Evolutionary conservation across 2,888 invertebrate species (phyloP).

Genomic region (Adineta ricciae): DNA sequence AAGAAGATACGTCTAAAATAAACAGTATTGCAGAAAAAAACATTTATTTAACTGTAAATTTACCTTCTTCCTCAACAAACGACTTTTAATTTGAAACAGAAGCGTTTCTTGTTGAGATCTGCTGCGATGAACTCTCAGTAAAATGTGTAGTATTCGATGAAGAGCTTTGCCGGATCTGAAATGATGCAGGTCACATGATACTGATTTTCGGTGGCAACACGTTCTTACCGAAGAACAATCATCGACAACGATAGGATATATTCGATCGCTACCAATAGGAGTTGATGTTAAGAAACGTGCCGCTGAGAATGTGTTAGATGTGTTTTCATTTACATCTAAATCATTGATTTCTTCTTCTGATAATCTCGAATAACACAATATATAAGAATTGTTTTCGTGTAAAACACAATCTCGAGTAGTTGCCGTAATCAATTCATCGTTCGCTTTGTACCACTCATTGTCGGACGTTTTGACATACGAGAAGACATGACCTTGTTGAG

Average conservation of each 20-base stretch:
- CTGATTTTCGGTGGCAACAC: not conserved
- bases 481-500: not conserved
- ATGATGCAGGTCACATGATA: not conserved
- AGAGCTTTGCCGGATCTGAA: not conserved
- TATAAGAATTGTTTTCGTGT: not conserved
- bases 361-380: not conserved
- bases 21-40: not conserved
- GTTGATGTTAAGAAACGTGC: not conserved
- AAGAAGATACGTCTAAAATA: not conserved
- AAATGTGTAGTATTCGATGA: not conserved
- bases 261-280: not conserved
- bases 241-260: not conserved
- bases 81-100: not conserved
- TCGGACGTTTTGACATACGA: not conserved
- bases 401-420: not conserved
- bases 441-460: not conserved
- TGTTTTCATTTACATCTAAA: not conserved
- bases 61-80: not conserved
- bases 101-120: not conserved
- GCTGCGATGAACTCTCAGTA: not conserved
- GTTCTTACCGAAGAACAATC: not conserved
- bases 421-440: not conserved
- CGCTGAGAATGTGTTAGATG: not conserved
- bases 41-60: not conserved
- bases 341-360: not conserved